Evolutionary conservation across 2,888 invertebrate genomes (phyloP), one percentile per base, ranked within the genome.

Genomic region (Cerastoderma edule): DNA sequence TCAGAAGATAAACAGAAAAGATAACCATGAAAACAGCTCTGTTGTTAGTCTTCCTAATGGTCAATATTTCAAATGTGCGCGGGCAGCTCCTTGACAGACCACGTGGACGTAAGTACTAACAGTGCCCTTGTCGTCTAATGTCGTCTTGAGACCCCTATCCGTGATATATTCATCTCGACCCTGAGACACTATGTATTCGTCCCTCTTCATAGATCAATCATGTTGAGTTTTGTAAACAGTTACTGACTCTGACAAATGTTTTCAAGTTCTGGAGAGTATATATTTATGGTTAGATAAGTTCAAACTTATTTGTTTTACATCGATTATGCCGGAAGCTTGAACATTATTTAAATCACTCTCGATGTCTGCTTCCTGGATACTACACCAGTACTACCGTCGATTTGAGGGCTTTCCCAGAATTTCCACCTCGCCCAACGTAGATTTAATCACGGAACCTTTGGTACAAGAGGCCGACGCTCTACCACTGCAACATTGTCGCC

Each of bases 91-190:
- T 68, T 8, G 67, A 68, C 33, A 68, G 28, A 57, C 67, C 67
- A 39, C 33, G 56, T 2, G 67, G 67, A 27, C 67, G 67, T 68
- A 54, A 56, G 67, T 68, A 56, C 3, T 39, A 8, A 35, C 28
- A 16, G 16, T 13, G 39, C 16, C 39, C 10, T 8, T 39, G n/a
- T 39, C 16, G 39, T 13, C 8, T 8, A 39, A 39, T 39, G 10
- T 13, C 16, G 39, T 39, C 10, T 13, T 16, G 16, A 8, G 16
- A 39, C 39, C 8, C 8, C 16, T 39, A 39, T 16, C 8, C 10
- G 16, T 13, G 16, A 39, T 13, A 10, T 8, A 16, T 16, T 13
- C 16, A 39, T 39, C 8, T 39, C 8, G 39, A 39, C 16, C 39
- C 39, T 13, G 39, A 16, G 16, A 16, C 16, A 16, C 8, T 13